Percentiles rank a stretch among this genome's conserved stretches.
Conservation (phyloP, 2,888 invertebrate genomes). For the Herminia tarsipennalis region DNA sequence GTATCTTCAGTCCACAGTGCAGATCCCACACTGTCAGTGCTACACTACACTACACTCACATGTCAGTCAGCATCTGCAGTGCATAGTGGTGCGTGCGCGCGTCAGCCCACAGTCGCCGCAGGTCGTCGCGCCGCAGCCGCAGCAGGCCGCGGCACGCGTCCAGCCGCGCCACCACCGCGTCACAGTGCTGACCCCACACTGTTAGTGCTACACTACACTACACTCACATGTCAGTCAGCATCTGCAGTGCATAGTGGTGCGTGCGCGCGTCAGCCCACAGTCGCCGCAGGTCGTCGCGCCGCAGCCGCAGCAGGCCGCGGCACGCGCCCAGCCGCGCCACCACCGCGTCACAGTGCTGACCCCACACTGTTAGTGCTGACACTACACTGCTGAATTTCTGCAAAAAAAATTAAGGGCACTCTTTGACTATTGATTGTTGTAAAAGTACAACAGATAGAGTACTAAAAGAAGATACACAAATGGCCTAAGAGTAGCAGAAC, state of each 20-base stretch:
- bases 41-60: no score
- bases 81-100: conserved; percentile 98
- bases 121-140: conserved; percentile 95
- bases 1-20: no score
- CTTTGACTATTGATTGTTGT: no score
- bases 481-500: no score
- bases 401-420: neutral
- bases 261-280: conserved; percentile 98
- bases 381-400: conserved; percentile 77
- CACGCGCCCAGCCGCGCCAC: conserved; percentile 74
- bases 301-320: conserved; percentile 90
- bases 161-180: conserved; percentile 71
- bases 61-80: conserved; percentile 94
- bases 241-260: conserved; percentile 95
- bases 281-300: conserved; percentile 96
- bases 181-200: conserved; percentile 73
- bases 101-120: conserved; percentile 97
- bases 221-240: conserved; percentile 95
- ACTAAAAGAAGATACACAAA: no score
- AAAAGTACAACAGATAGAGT: no score
- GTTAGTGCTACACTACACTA: conserved; percentile 62
- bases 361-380: conserved; percentile 68
- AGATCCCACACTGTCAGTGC: no score
- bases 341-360: conserved; percentile 72
- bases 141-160: conserved; percentile 86